Conservation (phyloP, 35 echinoderm and acorn worm genomes). For the Nesometra sesokonis region DNA sequence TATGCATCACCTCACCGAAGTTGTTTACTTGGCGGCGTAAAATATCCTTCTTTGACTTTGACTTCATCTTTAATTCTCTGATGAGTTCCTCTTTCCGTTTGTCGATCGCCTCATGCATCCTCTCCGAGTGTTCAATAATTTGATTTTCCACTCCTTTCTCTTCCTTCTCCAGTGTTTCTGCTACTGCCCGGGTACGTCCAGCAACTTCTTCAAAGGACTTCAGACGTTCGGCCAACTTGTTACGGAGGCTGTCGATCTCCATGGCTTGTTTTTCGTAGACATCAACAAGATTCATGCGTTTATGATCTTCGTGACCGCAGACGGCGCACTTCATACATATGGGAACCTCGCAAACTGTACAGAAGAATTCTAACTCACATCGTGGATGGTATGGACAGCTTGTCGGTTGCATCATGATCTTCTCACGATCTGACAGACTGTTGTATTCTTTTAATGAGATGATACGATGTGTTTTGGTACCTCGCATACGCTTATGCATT, state of each 20-base stretch:
- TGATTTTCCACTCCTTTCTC: neutral
- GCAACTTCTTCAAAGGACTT: neutral
- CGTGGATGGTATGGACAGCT: neutral
- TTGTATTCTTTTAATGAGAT: constrained; percentile 1
- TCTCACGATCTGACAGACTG: neutral
- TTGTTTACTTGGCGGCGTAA: neutral
- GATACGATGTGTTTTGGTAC: neutral
- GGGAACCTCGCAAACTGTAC: neutral
- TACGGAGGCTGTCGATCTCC: neutral
- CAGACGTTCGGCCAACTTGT: neutral
- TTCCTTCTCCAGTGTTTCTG: neutral
- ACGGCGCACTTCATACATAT: constrained; percentile 14
- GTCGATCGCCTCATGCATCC: neutral
- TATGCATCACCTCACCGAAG: neutral
- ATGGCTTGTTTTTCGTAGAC: neutral
- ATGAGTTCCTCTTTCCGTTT: neutral
- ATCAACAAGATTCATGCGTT: neutral
- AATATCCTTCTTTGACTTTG: neutral
- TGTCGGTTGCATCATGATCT: neutral
- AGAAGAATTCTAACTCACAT: constrained; percentile 2
- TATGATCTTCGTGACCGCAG: constrained; percentile 1
- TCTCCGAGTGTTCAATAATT: neutral
- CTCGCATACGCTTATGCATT: neutral
- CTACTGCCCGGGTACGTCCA: neutral
- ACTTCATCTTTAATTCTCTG: neutral